Evolutionary conservation across 2,113 vertebrate species (phyloP), one percentile per base, ranked within the genome.

Genomic region (Sinocyclocheilus grahami): DNA sequence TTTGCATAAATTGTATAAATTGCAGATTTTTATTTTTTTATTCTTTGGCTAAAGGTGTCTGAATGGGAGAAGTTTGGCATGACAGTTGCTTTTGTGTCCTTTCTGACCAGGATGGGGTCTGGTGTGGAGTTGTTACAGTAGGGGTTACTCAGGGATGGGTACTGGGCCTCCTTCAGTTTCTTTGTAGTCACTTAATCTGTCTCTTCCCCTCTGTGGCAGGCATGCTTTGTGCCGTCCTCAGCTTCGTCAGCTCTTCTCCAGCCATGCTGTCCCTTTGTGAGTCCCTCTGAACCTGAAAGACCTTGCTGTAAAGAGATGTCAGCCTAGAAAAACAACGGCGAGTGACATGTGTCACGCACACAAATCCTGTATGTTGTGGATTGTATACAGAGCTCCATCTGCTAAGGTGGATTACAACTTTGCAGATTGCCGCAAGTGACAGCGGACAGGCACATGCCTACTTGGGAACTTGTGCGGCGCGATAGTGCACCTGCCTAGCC

Each of bases 321-420:
- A 92, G 87, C 91, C 78, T 55, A 78, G 89, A 92, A 87, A 92
- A 94, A 93, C 91, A 92, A 92, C 90, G 91, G 89, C 93, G 92
- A 93, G 91, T 93, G 94, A 94, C 93, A 92, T 92, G 91, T 93
- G 93, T 94, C 93, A 94, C 92, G 93, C 92, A 91, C 37, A 88
- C 89, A 91, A 88, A 87, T 90, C 90, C 86, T 89, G 85, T 91
- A 90, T 88, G 65, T 37, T 55, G 48, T 55, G 30, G 48, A 22
- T 39, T n/a, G 87, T 90, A 91, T 82, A 90, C 92, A 91, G 83
- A 87, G 87, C 88, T 90, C 90, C 91, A 91, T 95, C 93, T 94
- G 94, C 91, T 90, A 88, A 58, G 20, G 90, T 86, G 86, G 89
- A 93, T 93, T 93, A 91, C 90, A 91, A 90, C 89, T 89, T 92